Conservation (phyloP, 2,797 vertebrate species). For the Parauchenoglanis ngamensis region DNA sequence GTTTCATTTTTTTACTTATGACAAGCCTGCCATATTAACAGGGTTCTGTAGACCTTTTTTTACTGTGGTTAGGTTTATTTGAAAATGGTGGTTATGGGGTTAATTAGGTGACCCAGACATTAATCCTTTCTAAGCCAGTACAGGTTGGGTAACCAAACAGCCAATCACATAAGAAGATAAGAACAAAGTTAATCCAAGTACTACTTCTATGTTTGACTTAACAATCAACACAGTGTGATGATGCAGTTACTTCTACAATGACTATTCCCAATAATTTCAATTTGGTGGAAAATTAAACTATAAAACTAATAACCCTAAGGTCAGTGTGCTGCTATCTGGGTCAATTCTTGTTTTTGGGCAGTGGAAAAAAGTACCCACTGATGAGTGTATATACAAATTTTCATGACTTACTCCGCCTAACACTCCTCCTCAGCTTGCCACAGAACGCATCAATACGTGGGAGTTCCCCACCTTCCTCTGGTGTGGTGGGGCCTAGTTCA, state of each 20-base stretch:
- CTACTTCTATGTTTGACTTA: neutral
- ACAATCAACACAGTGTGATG: neutral
- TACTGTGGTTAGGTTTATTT: neutral
- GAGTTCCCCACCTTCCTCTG: slow-evolving; percentile 80
- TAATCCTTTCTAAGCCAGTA: slow-evolving; percentile 9
- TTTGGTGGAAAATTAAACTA: neutral
- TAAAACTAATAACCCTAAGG: neutral
- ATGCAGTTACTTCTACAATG: neutral
- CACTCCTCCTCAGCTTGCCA: slow-evolving; percentile 87
- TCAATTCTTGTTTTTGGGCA: neutral
- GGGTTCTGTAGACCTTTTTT: neutral
- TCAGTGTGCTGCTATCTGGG: neutral
- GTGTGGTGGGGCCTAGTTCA: slow-evolving; percentile 76
- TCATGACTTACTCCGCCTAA: slow-evolving; percentile 80
- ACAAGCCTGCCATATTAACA: no score
- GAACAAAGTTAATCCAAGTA: slow-evolving; percentile 2
- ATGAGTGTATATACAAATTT: neutral
- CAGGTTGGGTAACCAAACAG: neutral
- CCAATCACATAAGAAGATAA: neutral
- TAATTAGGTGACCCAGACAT: neutral
- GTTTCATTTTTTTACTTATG: no score
- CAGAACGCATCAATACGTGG: slow-evolving; percentile 85
- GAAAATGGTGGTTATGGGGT: neutral
- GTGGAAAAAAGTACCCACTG: neutral
- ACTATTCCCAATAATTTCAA: neutral